Base-by-base conservation (phyloP, 2,797 vertebrate species). In the Alosa sapidissima region DNA sequence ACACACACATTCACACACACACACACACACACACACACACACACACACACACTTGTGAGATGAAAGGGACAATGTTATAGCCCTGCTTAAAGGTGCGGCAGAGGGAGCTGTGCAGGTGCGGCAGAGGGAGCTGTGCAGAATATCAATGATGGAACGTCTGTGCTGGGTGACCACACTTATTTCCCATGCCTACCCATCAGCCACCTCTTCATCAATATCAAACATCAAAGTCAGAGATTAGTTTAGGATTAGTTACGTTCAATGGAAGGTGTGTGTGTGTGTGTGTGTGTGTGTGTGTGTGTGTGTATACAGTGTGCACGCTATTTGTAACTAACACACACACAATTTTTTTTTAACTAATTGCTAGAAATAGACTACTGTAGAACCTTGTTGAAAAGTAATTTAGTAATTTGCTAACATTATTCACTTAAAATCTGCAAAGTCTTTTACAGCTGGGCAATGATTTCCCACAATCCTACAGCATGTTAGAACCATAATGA, bases 1-100 rank as follows among this genome's bases (percentile, higher is more conserved):
- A 24, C 8, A 24, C 58, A 24, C n/a, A 24, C 58, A 24, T 58
- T 62, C 58, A 62, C 58, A 62, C n/a, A 84, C 49, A 86, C 86
- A 87, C 60, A 62, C n/a, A 24, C 58, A 62, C 19, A 21, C 58
- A 6, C 8, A 24, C 58, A 62, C 19, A 21, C 58, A 6, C 8
- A 24, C 58, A 62, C 58, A 62, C n/a, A 84, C 49, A 86, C 86
- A 87, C 83, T 87, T 81, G 84, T 87, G 86, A 85, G 85, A 86
- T 65, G 60, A 41, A 41, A 75, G 14, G 68, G 3, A 11, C 33
- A 75, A 45, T 75, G 45, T 75, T 36, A 5, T 9, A 36, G 68
- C 13, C 68, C 16, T 75, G 68, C 41, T 78, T 47, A 47, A 19
- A 21, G 13, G 14, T 21, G 14, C 72, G 21, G 6, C 72, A 78